Conservation (phyloP, 2,113 vertebrate species). For the Odobenus rosmarus region DNA sequence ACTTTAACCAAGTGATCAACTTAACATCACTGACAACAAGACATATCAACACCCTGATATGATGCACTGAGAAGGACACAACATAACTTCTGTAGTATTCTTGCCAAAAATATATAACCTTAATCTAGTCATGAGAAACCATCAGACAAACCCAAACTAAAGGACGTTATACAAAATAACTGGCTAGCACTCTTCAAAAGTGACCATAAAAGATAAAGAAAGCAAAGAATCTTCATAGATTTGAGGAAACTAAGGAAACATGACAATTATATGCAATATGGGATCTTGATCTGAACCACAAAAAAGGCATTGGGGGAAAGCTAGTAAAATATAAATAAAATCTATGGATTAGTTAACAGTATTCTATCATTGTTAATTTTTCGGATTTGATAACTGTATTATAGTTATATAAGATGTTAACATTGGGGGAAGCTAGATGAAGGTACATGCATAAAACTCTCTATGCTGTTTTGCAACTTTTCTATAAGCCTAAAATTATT, state of each 20-base stretch:
- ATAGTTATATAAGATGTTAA: background rate
- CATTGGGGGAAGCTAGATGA: background rate
- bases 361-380: background rate
- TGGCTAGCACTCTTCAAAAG: constrained; percentile 7
- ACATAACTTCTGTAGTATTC: background rate
- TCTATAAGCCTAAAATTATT: constrained; percentile 29
- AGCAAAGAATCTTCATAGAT: constrained; percentile 18
- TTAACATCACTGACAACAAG: background rate
- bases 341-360: background rate
- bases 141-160: constrained; percentile 1
- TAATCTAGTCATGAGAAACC: background rate
- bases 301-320: background rate
- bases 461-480: background rate
- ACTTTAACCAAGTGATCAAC: constrained; percentile 14
- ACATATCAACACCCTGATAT: background rate
- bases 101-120: background rate
- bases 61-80: background rate
- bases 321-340: background rate
- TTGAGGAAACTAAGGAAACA: background rate
- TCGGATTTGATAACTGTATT: background rate
- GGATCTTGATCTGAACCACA: background rate
- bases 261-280: background rate
- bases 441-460: background rate
- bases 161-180: background rate
- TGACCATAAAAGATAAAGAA: background rate